phyloP scores from a whole-genome alignment of 2,797 vertebrate species.

The Myotis myotis region DNA sequence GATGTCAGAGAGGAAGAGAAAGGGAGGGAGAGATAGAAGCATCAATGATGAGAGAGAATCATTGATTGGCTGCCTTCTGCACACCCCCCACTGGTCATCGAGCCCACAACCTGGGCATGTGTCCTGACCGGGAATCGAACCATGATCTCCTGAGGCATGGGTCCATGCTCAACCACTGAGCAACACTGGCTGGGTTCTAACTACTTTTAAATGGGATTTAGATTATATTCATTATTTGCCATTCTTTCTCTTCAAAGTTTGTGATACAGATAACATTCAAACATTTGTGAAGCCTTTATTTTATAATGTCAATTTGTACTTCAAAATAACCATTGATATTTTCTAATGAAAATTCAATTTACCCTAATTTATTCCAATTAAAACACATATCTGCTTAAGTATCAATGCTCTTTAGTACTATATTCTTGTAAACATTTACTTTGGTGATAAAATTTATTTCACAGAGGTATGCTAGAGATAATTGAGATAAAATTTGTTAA shows the following conservation, averaged over 20 bases:
- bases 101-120: too few species aligned
- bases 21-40: too few species aligned
- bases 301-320: background rate
- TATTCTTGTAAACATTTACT: background rate
- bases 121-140: too few species aligned
- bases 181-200: background rate
- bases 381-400: background rate
- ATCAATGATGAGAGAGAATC: too few species aligned
- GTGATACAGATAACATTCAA: background rate
- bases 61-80: too few species aligned
- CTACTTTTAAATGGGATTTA: background rate
- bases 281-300: background rate
- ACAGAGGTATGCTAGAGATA: background rate
- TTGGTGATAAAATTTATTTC: constrained; percentile 12
- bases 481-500: constrained; percentile 1
- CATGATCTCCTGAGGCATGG: too few species aligned
- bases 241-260: background rate
- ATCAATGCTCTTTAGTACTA: background rate
- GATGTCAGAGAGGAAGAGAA: too few species aligned
- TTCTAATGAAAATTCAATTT: background rate
- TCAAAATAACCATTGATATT: background rate
- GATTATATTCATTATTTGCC: background rate
- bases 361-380: background rate
- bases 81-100: too few species aligned
- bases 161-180: too few species aligned